Conservation (phyloP, 2,113 vertebrate genomes). For the Lagopus leucura region DNA sequence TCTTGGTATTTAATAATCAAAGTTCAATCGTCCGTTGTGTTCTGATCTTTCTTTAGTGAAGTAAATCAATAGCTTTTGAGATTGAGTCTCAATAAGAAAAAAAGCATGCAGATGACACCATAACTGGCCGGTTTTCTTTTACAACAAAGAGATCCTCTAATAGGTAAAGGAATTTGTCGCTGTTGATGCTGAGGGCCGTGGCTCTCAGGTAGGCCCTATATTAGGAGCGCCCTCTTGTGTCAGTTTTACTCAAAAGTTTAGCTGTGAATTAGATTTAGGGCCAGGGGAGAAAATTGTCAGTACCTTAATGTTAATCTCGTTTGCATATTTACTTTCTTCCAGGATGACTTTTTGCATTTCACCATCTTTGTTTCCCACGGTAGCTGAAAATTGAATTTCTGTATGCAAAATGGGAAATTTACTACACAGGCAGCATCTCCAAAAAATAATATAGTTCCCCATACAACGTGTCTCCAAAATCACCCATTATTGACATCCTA, state of each 20-base stretch:
- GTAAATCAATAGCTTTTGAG: not conserved
- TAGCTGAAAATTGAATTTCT: not conserved
- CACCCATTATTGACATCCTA: not conserved
- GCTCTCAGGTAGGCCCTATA: not conserved
- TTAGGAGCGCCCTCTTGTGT: not conserved
- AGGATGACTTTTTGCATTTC: not conserved
- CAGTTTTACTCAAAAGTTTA: not conserved
- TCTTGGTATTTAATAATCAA: not conserved
- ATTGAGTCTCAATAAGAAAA: not conserved
- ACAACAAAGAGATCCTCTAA: not conserved
- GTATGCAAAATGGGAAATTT: not conserved
- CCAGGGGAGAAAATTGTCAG: not conserved
- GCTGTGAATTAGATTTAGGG: not conserved
- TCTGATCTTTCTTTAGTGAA: not conserved
- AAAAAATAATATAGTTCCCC: not conserved
- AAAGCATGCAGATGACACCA: not conserved
- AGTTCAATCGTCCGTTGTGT: not conserved
- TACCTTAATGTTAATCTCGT: not conserved
- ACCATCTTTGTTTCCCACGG: not conserved
- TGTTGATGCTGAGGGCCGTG: rapidly evolving
- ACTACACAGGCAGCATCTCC: not conserved
- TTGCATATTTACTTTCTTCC: not conserved
- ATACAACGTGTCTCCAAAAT: not conserved
- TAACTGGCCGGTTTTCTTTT: not conserved
- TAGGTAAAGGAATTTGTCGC: not conserved